Base-by-base conservation (phyloP, 2,797 vertebrate species). In the Podargus strigoides region DNA sequence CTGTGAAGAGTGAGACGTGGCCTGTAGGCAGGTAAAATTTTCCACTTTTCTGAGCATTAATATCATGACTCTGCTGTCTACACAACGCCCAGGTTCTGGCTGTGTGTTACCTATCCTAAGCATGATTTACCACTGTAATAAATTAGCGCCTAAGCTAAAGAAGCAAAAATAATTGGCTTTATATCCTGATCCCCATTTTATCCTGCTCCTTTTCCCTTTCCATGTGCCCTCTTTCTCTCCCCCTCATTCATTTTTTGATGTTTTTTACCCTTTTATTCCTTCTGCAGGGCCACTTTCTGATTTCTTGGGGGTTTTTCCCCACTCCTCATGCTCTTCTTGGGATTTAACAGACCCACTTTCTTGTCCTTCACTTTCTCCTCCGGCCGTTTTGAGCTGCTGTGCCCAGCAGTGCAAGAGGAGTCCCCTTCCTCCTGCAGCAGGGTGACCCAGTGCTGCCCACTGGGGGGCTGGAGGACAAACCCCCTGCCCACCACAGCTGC, bases 131-230 rank as follows among this genome's bases (percentile, higher is more conserved):
- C 2, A 3, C 72, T 14, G 34, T 46, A 78, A 82, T 90, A 93
- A 92, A 97, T 95, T 69, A 94, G 80, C 56, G 58, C 63, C 30
- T 66, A 85, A 87, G 88, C 74, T 86, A 92, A 96, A 93, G 93
- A 92, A 95, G 94, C 50, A 87, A 60, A 95, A 96, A 85, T 92
- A 95, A 95, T 93, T 90, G 19, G 63, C 74, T 60, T 70, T 85
- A 55, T 55, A 86, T 81, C 77, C 59, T 23, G 22, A 21, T 74
- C 34, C 72, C 36, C 5, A 0, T 87, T 90, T 90, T 80, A 89
- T 56, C 52, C 70, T 87, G 30, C 37, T 76, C 53, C 34, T 73
- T 88, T 83, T 93, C 37, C 46, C 64, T 74, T 86, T 72, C 49
- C 22, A 28, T 10, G 3, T 73, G 52, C 70, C 60, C 3, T 64